These are phyloP conservation scores for Beaufortia kweichowensis DNA, from an alignment of 2,113 vertebrate species.

Conservation along the genomic window DNA sequence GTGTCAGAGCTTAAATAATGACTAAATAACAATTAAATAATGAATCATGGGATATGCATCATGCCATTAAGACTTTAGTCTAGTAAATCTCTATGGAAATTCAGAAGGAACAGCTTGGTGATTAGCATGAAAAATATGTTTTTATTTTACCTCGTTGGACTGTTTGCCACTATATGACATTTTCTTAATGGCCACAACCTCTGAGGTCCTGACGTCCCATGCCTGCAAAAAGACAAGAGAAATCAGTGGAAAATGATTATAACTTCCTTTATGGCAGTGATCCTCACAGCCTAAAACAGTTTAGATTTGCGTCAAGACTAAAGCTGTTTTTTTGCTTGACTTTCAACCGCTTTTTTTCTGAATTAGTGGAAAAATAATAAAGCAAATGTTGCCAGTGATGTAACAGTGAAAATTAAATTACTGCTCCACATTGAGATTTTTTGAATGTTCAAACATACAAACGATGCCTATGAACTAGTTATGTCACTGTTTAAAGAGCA, in stretches of 20 bases:
- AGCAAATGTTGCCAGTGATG: too few species aligned
- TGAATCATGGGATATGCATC: conserved; percentile 13
- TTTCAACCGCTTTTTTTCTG: too few species aligned
- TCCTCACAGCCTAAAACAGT: neutral
- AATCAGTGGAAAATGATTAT: neutral
- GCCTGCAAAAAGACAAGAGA: conserved; percentile 74
- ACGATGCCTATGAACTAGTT: too few species aligned
- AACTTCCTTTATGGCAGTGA: neutral
- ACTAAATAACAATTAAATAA: neutral
- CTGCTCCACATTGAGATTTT: too few species aligned
- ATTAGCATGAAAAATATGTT: neutral
- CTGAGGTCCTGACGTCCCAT: conserved; percentile 93
- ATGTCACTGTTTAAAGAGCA: too few species aligned
- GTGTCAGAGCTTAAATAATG: neutral
- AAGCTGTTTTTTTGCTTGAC: too few species aligned
- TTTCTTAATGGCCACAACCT: conserved; percentile 99
- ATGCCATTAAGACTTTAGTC: neutral
- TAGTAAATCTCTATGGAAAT: neutral
- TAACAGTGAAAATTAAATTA: too few species aligned
- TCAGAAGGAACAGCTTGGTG: neutral
- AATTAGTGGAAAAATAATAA: too few species aligned
- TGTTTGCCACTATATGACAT: conserved; percentile 99
- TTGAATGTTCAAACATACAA: too few species aligned
- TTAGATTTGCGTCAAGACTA: neutral
- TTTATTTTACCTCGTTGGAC: conserved; percentile 86